phyloP scores from a whole-genome alignment of 2,797 vertebrate genomes.

The Cuculus canorus region DNA sequence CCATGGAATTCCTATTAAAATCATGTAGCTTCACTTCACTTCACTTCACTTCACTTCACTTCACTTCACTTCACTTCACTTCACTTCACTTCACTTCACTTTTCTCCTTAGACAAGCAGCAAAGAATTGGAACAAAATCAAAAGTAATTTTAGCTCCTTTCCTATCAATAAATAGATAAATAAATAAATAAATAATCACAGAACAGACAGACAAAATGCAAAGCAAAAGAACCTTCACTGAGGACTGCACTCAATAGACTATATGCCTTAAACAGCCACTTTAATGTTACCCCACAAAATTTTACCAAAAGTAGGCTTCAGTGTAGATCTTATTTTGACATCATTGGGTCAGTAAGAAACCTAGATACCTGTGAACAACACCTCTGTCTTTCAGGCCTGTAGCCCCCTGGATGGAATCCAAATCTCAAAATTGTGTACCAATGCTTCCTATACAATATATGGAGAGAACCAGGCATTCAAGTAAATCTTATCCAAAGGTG shows the following conservation, averaged over 20 bases:
- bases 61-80: not conserved
- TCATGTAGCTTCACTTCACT: not conserved
- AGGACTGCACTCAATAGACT: not conserved
- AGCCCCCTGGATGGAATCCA: not conserved
- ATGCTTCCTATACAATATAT: fast-evolving
- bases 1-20: not conserved
- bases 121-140: not conserved
- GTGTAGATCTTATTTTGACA: not conserved
- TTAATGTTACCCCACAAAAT: not conserved
- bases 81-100: not conserved
- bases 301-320: not conserved
- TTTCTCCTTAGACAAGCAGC: not conserved
- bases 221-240: not conserved
- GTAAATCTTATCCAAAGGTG: not conserved
- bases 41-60: not conserved
- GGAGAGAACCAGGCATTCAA: not conserved
- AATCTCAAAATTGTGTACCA: not conserved
- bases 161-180: not conserved
- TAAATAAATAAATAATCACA: too few relatives aligned
- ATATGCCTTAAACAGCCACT: not conserved
- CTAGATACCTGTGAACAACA: not conserved
- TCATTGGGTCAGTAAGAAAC: not conserved
- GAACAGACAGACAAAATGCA: constrained; percentile 47
- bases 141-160: constrained; percentile 9
- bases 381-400: not conserved